Percentiles rank a stretch among this genome's conserved stretches.
phyloP scores from a whole-genome alignment of 2,888 invertebrate species.

The Gisinianus flammeolus region DNA sequence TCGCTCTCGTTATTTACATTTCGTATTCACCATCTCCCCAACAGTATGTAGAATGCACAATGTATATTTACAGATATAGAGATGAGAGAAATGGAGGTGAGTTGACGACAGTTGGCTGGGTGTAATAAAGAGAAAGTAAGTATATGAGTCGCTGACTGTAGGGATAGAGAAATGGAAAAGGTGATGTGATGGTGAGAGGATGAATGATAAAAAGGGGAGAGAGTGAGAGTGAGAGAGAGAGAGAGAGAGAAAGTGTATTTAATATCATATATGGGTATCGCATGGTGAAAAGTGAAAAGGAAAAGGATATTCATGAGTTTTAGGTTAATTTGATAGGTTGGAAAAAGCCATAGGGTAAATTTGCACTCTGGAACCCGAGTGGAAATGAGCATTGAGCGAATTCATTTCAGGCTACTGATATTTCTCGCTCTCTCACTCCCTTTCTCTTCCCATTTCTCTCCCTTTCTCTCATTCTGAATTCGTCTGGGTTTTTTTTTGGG shows the following conservation, averaged over 20 bases:
- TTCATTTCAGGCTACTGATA: no score
- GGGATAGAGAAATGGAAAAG: neutral
- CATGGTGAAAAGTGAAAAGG: neutral
- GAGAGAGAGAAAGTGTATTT: neutral
- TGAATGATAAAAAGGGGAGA: neutral
- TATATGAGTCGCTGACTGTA: neutral
- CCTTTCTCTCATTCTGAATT: neutral
- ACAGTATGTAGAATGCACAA: no score
- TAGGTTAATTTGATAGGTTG: neutral
- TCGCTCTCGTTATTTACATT: no score
- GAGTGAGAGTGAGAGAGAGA: neutral
- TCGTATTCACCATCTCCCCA: no score
- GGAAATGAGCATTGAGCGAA: no score
- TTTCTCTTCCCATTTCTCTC: neutral
- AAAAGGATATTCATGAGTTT: neutral
- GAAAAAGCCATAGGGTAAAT: neutral
- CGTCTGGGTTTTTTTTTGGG: neutral
- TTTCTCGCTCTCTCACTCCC: neutral
- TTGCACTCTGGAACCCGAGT: neutral
- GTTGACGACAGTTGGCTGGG: neutral
- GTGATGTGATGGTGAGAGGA: neutral
- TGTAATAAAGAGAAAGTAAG: neutral
- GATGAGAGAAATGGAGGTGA: neutral
- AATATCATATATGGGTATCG: neutral
- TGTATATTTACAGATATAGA: neutral